A percentile compares a stretch with the other conserved stretches of the same genome.
These are phyloP conservation scores for Eulemur macaco DNA, from an alignment of 2,113 vertebrate species.

Conservation along the genomic window DNA sequence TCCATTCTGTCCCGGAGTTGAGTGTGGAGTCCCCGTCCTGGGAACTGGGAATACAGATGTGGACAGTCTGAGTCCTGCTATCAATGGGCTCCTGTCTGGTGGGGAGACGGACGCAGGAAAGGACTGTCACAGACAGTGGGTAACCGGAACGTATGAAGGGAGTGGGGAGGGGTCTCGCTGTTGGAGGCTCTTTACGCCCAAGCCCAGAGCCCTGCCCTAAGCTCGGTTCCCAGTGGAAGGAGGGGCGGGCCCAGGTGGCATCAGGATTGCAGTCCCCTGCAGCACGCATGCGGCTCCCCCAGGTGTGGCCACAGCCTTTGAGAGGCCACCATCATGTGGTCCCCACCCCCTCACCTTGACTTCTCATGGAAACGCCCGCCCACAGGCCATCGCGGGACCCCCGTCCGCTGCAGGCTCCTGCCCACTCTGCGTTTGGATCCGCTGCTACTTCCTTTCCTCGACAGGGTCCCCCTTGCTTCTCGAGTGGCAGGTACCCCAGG, in stretches of 20 bases:
- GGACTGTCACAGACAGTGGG: accelerated
- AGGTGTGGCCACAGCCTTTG: background rate
- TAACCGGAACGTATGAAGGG: accelerated
- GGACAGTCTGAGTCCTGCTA: background rate
- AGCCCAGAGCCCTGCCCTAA: too few species aligned
- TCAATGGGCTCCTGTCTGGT: background rate
- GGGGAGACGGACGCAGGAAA: accelerated
- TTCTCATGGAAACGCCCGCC: background rate
- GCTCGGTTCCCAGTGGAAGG: too few species aligned
- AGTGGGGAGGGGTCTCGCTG: accelerated
- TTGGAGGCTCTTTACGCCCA: background rate
- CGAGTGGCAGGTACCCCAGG: too few species aligned
- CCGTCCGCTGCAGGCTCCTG: accelerated
- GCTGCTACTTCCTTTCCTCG: background rate
- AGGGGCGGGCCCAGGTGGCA: background rate
- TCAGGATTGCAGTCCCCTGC: too few species aligned
- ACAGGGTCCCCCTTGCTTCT: background rate
- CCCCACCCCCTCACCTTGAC: background rate
- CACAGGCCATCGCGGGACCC: accelerated
- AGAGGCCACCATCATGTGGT: too few species aligned
- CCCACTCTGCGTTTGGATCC: accelerated
- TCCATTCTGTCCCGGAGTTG: background rate
- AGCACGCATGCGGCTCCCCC: background rate
- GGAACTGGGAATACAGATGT: background rate
- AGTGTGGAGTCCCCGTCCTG: accelerated